Conservation (phyloP, 2,797 vertebrate genomes). For the Rhinogobio ventralis region DNA sequence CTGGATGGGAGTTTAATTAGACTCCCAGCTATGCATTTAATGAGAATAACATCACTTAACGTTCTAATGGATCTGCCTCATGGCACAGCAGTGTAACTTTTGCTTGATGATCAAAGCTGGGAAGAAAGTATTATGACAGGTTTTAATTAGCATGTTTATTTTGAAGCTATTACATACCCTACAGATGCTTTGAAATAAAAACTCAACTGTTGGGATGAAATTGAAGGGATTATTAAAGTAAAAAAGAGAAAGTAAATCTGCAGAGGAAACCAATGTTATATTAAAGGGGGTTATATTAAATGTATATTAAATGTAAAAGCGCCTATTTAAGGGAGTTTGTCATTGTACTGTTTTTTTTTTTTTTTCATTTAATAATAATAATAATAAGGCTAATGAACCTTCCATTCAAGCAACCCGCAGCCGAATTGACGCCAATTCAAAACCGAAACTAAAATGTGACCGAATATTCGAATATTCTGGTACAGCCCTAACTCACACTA, state of each 20-base stretch:
- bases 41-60: conserved; percentile 14
- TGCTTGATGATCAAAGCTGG: conserved; percentile 30
- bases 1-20: conserved; percentile 8
- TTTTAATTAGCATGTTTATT: conserved; percentile 30
- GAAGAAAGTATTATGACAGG: neutral
- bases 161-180: neutral
- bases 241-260: neutral
- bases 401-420: too few relatives aligned
- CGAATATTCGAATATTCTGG: too few relatives aligned
- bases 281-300: too few relatives aligned
- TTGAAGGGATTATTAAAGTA: neutral
- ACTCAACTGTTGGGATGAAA: neutral
- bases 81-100: neutral
- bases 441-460: too few relatives aligned
- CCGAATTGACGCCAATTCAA: too few relatives aligned
- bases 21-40: conserved; percentile 30
- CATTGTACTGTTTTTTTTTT: too few relatives aligned
- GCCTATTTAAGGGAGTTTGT: too few relatives aligned
- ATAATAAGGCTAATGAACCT: too few relatives aligned
- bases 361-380: too few relatives aligned
- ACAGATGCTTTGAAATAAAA: neutral
- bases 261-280: too few relatives aligned
- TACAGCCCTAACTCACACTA: too few relatives aligned
- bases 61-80: conserved; percentile 26
- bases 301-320: too few relatives aligned